Conservation (phyloP, 2,113 vertebrate genomes). For the Clupea harengus region DNA sequence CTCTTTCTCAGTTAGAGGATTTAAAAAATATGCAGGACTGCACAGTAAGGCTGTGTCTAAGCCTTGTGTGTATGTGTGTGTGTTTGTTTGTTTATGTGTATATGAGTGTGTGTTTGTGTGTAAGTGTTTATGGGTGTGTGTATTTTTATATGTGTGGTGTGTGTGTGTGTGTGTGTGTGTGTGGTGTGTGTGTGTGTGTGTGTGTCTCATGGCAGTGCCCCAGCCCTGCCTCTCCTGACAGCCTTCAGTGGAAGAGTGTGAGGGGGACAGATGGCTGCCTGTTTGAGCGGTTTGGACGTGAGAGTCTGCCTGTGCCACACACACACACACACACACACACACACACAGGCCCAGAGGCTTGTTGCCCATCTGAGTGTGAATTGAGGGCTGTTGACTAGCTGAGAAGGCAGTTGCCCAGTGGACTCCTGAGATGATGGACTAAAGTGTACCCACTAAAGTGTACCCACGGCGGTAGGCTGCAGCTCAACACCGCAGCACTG, state of each 20-base stretch:
- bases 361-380: too few relatives aligned
- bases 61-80: not conserved
- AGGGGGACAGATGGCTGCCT: constrained; percentile 4
- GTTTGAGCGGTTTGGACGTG: not conserved
- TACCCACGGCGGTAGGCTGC: too few relatives aligned
- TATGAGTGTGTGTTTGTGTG: not conserved
- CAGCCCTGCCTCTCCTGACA: not conserved
- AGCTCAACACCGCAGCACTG: too few relatives aligned
- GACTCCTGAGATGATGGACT: too few relatives aligned
- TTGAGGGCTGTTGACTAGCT: too few relatives aligned
- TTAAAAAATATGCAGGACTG: not conserved
- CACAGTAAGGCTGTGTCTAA: not conserved
- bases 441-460: too few relatives aligned
- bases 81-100: not conserved
- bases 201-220: not conserved
- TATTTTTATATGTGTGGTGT: not conserved
- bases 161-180: too few relatives aligned
- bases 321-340: not conserved
- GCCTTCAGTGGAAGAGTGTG: not conserved
- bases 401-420: too few relatives aligned
- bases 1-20: not conserved
- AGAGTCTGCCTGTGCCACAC: not conserved
- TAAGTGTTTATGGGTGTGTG: not conserved
- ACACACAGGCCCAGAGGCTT: not conserved
- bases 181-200: too few relatives aligned